phyloP scores from a whole-genome alignment of 2,113 vertebrate genomes.

The Mus pahari region DNA sequence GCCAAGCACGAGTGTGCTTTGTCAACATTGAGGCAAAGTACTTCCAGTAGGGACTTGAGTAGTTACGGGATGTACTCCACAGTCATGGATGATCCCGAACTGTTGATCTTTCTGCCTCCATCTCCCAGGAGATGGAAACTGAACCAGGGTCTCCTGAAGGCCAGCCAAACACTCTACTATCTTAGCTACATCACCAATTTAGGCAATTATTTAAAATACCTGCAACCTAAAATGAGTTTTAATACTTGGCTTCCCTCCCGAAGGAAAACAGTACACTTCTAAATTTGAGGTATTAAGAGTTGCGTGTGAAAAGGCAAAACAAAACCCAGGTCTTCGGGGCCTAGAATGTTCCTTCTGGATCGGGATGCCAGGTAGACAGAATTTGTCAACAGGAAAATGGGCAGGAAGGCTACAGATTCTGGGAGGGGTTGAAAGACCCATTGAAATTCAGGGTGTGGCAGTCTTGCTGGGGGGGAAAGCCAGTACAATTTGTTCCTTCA shows the following conservation, averaged over 20 bases:
- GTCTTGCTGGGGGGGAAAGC: neutral
- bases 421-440: neutral
- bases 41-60: neutral
- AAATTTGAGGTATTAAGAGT: neutral
- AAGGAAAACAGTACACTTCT: neutral
- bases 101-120: neutral
- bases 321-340: neutral
- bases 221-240: neutral
- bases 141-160: neutral
- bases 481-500: neutral
- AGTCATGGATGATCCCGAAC: neutral
- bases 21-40: neutral
- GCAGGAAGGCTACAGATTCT: neutral
- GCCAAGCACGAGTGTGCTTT: neutral
- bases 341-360: neutral
- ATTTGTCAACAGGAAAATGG: neutral
- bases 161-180: neutral
- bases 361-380: neutral
- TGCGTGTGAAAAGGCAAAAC: neutral
- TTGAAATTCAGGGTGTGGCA: neutral
- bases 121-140: neutral
- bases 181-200: neutral
- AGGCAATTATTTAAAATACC: constrained; percentile 1
- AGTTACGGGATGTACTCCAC: neutral
- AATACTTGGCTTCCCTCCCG: neutral